These are phyloP conservation scores for Accipiter minullus DNA, from an alignment of 2,797 vertebrate species.

Conservation along the genomic window DNA sequence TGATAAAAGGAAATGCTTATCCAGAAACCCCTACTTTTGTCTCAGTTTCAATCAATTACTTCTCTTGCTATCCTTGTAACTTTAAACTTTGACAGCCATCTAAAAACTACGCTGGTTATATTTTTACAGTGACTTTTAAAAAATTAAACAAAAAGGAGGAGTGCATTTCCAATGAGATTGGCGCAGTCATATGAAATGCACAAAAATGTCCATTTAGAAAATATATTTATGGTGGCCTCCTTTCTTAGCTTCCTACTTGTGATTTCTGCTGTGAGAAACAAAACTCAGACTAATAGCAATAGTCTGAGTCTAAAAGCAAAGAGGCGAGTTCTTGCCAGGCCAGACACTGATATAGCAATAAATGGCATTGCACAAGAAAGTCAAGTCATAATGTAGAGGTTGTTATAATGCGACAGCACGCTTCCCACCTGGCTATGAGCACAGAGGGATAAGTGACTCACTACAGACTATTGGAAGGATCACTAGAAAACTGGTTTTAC, in stretches of 20 bases:
- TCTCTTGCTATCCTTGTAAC: not conserved
- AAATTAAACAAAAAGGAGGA: not conserved
- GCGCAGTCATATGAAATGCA: not conserved
- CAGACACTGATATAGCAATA: not conserved
- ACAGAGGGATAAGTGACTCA: not conserved
- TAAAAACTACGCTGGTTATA: not conserved
- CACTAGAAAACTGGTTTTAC: not conserved
- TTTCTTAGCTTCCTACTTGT: not conserved
- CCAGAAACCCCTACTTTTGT: not conserved
- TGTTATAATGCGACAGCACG: accelerated
- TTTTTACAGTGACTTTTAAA: not conserved
- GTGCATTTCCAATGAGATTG: not conserved
- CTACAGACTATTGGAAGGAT: not conserved
- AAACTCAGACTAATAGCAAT: not conserved
- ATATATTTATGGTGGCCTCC: not conserved
- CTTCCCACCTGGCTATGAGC: not conserved
- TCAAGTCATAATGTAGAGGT: not conserved
- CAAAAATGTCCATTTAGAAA: not conserved
- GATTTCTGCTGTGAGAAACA: not conserved
- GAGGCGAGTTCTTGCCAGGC: not conserved
- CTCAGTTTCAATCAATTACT: not conserved
- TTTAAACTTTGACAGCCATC: not conserved
- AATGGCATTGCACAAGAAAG: not conserved
- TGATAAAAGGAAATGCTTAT: not conserved
- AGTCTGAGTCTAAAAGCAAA: not conserved